Base-by-base conservation (phyloP, 2,888 invertebrate species). In the Oithona nana region DNA sequence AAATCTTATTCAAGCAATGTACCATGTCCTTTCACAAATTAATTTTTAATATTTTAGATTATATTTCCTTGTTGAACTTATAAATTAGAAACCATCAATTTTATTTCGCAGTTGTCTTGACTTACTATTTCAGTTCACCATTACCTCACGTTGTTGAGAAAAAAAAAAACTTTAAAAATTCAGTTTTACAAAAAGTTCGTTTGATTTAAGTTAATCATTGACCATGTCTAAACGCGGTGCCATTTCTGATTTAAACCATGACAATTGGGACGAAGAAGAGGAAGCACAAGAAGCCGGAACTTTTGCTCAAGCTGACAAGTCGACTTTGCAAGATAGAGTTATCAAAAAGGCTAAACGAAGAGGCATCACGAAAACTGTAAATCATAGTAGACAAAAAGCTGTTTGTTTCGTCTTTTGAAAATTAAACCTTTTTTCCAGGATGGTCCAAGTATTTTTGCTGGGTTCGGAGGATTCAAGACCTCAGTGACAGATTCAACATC, bases 191-290 rank as follows among this genome's bases (percentile, higher is more conserved):
- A n/a, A n/a, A n/a, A n/a, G n/a, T n/a, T n/a, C n/a, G n/a, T n/a
- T n/a, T n/a, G n/a, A n/a, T n/a, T n/a, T 39, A 16, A 39, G 16
- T 39, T 39, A 6, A 39, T 16, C 39, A 16, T 16, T 39, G 8
- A 39, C 6, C 6, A 39, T 39, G 39, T 6, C 39, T 11, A 39
- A 39, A 39, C 39, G 39, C 39, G 16, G 8, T 16, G 39, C 39
- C 8, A 39, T 11, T 16, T 11, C 39, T 16, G 39, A 39, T 39
- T 39, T 39, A 66, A 88, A 84, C 73, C 85, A 84, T 69, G 83
- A 85, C 13, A 89, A 89, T 71, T 89, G 89, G 88, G 82, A 88
- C 71, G 75, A 80, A 64, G 87, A 86, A 63, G 84, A 86, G 1
- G 81, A 81, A 58, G 76, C 78, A 0, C 86, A 88, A 70, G 83